Base-by-base conservation (phyloP, 1,140 invertebrate genomes). In the Anagrus nilaparvatae region DNA sequence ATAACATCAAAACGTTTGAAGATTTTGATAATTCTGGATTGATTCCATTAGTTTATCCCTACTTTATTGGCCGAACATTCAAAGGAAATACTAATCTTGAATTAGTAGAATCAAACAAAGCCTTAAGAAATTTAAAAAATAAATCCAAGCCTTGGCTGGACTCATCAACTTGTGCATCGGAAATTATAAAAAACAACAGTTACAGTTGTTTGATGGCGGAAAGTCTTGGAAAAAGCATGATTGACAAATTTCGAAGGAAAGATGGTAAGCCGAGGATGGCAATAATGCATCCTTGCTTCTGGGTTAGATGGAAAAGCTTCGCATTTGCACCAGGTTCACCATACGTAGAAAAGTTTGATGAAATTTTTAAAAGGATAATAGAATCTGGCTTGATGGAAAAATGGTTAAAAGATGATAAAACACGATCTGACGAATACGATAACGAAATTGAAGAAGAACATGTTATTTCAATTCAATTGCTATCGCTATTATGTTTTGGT, bases 11-110 rank as follows among this genome's bases (percentile, higher is more conserved):
- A 0, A 43, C 4, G 12, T 41, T 34, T 5, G 4, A 42, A 1
- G 41, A 50, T 3, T n/a, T 50, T 4, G 16, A 40, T 4, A 7
- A 24, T 1, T 17, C 32, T 1, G 41, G 32, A 4, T 12, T 47
- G 7, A n/a, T 19, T 1, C 40, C 40, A 3, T 23, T 39, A 1
- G 9, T 43, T 1, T 1, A 36, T 13, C 9, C 8, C 13, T 13
- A 5, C 6, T 23, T 36, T 7, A 23, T 36, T 9, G 6, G 25
- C 10, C 0, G 1, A 4, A 14, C n/a, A 3, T 36, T 7, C 5
- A 0, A 0, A 9, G 0, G 0, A n/a, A 10, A 36, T 0, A 2
- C n/a, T 1, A 30, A 45, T 5, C 4, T 5, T 0, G 28, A 30
- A 1, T 46, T 40, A 5, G 1, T 4, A 2, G 7, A 1, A 5